Base-by-base conservation (phyloP, 2,113 vertebrate genomes). In the Muntiacus reevesi region DNA sequence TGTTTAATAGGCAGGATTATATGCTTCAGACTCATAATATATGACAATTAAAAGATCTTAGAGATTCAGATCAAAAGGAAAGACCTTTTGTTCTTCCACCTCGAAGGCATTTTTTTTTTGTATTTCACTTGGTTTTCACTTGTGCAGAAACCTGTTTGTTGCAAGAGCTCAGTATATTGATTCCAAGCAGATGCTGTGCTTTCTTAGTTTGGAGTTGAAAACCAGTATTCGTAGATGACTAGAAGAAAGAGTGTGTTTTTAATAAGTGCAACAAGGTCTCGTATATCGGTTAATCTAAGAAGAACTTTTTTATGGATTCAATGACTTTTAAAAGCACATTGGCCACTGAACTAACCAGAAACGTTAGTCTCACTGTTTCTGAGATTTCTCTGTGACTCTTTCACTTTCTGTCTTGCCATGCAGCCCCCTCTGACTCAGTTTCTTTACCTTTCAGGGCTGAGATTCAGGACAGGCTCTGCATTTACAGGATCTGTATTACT, bases 391-490 rank as follows among this genome's bases (percentile, higher is more conserved):
- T 60, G 6, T 40, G 59, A 74, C 23, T 90, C 28, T 82, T 27
- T 33, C 4, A n/a, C 13, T 60, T 84, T 90, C 33, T 45, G 36
- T 64, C 23, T 54, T 11, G 47, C 19, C 16, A 1, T 36, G 11
- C 64, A 76, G 21, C 19, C n/a, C n/a, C 76, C 81, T 85, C 30
- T 64, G 85, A 78, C 89, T 97, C 91, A 64, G 91, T 97, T 97
- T 97, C 96, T 87, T 94, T 33, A 91, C 36, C 71, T 93, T 90
- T 91, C 88, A 64, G 54, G 79, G 52, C 45, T 64, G 82, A 95
- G 91, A 17, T 86, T 94, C 91, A 92, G 67, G 91, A 36, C 60
- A 74, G 89, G 84, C n/a, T 96, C 52, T 57, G 54, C 50, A 81
- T 96, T 96, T 87, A 30, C 27, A 62, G 85, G 36, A 40, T 64